A percentile compares a stretch with the other conserved stretches of the same genome.
Evolutionary conservation across 1,140 invertebrate species (phyloP).

Genomic region (Drosophila cardini): DNA sequence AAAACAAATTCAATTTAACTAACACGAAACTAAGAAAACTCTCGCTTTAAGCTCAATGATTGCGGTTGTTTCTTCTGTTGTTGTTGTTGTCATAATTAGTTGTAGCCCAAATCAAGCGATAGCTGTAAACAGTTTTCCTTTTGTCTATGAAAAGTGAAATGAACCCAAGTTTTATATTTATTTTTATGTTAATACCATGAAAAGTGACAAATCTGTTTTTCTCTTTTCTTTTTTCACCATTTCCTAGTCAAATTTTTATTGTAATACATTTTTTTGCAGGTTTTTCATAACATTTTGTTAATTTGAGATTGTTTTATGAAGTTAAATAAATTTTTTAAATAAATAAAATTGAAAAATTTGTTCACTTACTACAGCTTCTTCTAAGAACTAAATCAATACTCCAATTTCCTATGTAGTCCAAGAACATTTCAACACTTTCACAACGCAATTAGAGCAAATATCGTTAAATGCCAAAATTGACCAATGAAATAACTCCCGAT

Average conservation of each 20-base stretch:
- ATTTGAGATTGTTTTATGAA: no score
- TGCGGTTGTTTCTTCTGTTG: constrained; percentile 24
- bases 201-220: constrained; percentile 61
- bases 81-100: constrained; percentile 62
- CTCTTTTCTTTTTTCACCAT: neutral
- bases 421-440: constrained; percentile 77
- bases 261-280: neutral
- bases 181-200: constrained; percentile 59
- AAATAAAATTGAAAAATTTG: no score
- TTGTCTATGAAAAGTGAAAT: constrained; percentile 78
- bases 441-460: constrained; percentile 73
- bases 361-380: no score
- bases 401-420: constrained; percentile 38
- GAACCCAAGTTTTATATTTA: constrained; percentile 39
- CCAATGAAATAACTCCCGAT: constrained; percentile 17
- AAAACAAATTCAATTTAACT: constrained; percentile 52
- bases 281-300: neutral
- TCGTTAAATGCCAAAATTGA: constrained; percentile 55
- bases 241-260: neutral
- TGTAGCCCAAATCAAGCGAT: constrained; percentile 60
- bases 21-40: constrained; percentile 30
- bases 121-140: constrained; percentile 70
- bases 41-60: constrained; percentile 48
- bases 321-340: no score
- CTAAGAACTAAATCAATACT: no score